phyloP scores from a whole-genome alignment of 2,113 vertebrate genomes.

The Rhizomys pruinosus region DNA sequence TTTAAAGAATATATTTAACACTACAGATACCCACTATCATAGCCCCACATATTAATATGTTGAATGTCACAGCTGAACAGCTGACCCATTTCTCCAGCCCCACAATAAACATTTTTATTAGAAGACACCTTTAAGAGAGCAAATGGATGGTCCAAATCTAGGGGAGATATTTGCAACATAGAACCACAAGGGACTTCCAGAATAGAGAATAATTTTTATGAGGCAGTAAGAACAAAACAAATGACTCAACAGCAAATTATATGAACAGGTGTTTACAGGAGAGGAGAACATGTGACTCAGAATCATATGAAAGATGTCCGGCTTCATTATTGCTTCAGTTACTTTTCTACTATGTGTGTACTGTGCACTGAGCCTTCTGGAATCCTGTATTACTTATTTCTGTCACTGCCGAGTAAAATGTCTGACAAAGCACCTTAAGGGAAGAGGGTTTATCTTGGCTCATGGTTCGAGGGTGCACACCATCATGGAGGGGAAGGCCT shows the following conservation, averaged over 20 bases:
- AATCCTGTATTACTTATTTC: too few relatives aligned
- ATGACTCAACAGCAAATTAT: neutral
- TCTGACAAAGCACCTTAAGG: too few relatives aligned
- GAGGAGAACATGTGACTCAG: neutral
- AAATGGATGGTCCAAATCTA: neutral
- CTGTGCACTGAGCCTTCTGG: too few relatives aligned
- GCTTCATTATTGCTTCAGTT: neutral
- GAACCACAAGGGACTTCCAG: neutral
- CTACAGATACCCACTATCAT: neutral
- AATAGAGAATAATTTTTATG: neutral
- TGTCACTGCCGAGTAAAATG: too few relatives aligned
- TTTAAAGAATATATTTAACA: too few relatives aligned
- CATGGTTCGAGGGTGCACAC: too few relatives aligned
- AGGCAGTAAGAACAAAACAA: constrained; percentile 13
- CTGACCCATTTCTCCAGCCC: neutral
- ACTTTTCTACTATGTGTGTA: too few relatives aligned
- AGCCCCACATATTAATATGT: neutral
- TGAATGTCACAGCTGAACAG: neutral
- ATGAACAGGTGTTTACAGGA: neutral
- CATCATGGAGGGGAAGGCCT: too few relatives aligned
- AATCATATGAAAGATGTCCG: neutral
- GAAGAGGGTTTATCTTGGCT: too few relatives aligned
- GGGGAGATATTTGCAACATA: neutral
- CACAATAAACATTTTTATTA: neutral
- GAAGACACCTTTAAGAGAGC: neutral